These are phyloP conservation scores for Smittia sp. DNA, from an alignment of 2,888 invertebrate genomes.

Conservation along the genomic window DNA sequence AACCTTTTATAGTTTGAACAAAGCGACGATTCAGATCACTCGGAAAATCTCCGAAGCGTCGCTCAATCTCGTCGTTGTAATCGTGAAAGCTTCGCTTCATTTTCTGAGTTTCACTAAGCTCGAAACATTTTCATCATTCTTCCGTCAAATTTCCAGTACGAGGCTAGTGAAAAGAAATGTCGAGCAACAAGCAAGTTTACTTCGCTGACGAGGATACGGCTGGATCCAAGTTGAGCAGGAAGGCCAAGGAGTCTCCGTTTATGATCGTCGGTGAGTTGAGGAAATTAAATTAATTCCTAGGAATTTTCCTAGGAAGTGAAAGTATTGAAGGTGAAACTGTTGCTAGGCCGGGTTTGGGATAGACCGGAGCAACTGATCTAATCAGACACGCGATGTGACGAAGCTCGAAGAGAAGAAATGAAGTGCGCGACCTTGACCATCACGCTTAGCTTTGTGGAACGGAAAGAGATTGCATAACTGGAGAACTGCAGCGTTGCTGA, in stretches of 20 bases:
- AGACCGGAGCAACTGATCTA: too few species aligned
- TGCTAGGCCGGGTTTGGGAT: too few species aligned
- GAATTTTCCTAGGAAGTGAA: not conserved
- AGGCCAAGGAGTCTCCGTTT: constrained; percentile 70
- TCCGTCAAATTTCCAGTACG: not conserved
- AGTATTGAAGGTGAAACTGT: not conserved
- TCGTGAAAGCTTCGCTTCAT: constrained; percentile 4
- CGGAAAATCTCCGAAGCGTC: too few species aligned
- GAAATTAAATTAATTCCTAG: not conserved
- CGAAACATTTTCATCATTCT: not conserved
- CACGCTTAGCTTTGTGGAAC: not conserved
- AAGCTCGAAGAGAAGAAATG: too few species aligned
- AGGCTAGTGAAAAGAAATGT: not conserved
- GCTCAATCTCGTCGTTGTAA: too few species aligned
- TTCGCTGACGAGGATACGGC: constrained; percentile 19
- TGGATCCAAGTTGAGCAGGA: constrained; percentile 57
- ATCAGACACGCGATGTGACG: too few species aligned
- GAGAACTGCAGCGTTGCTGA: not conserved
- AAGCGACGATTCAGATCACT: not conserved
- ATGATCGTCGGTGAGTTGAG: constrained; percentile 65
- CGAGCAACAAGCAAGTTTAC: not conserved
- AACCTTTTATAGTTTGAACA: too few species aligned
- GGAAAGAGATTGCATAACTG: not conserved
- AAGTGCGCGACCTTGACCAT: not conserved
- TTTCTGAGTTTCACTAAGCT: not conserved